Evolutionary conservation across 2,888 invertebrate genomes (phyloP).

Genomic region (Chloromyia formosa): DNA sequence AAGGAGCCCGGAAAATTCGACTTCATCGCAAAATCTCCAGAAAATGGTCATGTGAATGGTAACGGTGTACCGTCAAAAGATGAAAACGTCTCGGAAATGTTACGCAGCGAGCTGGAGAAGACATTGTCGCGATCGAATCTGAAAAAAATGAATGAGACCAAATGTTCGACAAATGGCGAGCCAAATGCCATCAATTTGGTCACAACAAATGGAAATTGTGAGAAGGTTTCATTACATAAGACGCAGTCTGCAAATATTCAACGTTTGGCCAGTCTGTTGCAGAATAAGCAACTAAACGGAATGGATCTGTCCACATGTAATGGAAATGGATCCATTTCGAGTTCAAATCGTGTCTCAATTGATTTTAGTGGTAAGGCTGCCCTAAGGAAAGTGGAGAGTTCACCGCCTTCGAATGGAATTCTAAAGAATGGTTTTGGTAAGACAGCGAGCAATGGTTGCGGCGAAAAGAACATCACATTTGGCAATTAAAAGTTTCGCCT

Average conservation of each 20-base stretch:
- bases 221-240: conserved; percentile 51
- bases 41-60: conserved; percentile 17
- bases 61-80: conserved; percentile 52
- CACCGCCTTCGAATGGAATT: conserved; percentile 63
- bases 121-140: conserved; percentile 82
- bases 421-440: conserved; percentile 62
- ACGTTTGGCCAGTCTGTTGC: conserved; percentile 52
- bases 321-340: conserved; percentile 45
- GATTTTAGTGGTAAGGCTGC: conserved; percentile 51
- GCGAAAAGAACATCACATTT: conserved; percentile 61
- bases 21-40: conserved; percentile 65
- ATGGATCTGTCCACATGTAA: conserved; percentile 16
- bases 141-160: conserved; percentile 72
- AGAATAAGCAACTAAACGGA: conserved; percentile 49
- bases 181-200: not conserved
- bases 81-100: conserved; percentile 68
- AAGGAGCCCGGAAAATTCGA: conserved; percentile 77
- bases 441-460: conserved; percentile 49
- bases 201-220: conserved; percentile 46
- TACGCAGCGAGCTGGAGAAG: conserved; percentile 78
- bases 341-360: conserved; percentile 51
- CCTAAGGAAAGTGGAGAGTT: conserved; percentile 56
- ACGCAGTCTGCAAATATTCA: conserved; percentile 53
- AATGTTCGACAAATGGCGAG: conserved; percentile 4
- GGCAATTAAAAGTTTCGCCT: conserved; percentile 55